Conservation (phyloP, 2,888 invertebrate genomes). For the Drosophila eohydei region DNA sequence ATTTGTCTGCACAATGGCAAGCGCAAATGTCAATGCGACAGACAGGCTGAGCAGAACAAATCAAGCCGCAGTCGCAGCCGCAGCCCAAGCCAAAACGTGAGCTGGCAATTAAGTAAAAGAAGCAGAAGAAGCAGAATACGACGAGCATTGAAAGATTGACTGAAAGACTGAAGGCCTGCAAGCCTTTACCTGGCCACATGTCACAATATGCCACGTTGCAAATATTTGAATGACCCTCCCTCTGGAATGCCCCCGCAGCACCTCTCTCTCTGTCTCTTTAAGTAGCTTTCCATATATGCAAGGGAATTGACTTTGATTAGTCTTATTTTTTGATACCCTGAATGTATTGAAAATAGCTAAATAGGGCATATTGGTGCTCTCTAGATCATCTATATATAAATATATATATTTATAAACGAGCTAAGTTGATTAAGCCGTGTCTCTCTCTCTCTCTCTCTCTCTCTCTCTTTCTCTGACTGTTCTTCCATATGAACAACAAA, state of each 20-base stretch:
- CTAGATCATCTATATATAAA: no score
- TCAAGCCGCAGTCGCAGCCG: slow-evolving; percentile 66
- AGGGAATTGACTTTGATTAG: slow-evolving; percentile 9
- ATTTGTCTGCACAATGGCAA: slow-evolving; percentile 71
- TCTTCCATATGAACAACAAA: no score
- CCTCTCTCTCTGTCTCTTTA: not conserved
- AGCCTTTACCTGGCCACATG: slow-evolving; percentile 25
- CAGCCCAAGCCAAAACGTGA: slow-evolving; percentile 67
- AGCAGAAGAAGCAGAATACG: slow-evolving; percentile 1
- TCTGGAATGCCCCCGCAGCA: no score
- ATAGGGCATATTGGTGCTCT: not conserved
- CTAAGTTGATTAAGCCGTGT: no score
- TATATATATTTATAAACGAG: no score
- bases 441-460: no score
- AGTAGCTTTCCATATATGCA: slow-evolving; percentile 15
- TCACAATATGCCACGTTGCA: slow-evolving; percentile 36
- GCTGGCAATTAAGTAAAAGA: slow-evolving; percentile 73
- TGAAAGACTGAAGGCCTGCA: slow-evolving; percentile 10
- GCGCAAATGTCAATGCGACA: slow-evolving; percentile 75
- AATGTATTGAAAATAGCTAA: not conserved
- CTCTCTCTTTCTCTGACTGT: no score
- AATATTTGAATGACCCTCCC: slow-evolving; percentile 52
- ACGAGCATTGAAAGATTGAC: slow-evolving; percentile 6
- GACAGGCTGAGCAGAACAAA: slow-evolving; percentile 39
- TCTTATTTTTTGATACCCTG: slow-evolving; percentile 1